Percentiles rank a stretch among this genome's conserved stretches.
Conservation (phyloP, 2,888 invertebrate species). For the Hirtodrosophila histrioides region DNA sequence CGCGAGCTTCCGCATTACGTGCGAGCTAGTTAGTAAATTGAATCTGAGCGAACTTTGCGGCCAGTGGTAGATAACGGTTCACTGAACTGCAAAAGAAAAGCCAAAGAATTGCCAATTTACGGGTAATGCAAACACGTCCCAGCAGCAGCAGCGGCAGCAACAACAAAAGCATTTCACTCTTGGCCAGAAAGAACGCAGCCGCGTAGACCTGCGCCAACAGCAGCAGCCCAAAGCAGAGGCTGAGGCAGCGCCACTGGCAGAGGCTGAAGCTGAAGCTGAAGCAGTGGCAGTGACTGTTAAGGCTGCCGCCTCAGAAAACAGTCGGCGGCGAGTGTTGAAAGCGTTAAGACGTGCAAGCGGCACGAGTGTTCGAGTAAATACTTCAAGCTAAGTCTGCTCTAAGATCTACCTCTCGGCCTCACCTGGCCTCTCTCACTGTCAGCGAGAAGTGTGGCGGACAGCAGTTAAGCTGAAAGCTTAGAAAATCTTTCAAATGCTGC, state of each 20-base stretch:
- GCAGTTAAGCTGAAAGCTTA: conserved; percentile 27
- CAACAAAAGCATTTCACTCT: conserved; percentile 22
- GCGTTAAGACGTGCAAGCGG: conserved; percentile 73
- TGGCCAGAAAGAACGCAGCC: conserved; percentile 17
- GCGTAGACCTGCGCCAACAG: conserved; percentile 2
- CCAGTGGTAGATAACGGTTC: conserved; percentile 56
- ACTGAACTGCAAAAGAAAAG: conserved; percentile 58
- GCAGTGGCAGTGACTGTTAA: conserved; percentile 6
- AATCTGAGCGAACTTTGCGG: conserved; percentile 35
- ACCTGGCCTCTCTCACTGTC: conserved; percentile 7
- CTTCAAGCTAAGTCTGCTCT: conserved; percentile 29
- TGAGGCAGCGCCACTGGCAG: conserved; percentile 15
- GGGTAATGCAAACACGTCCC: conserved; percentile 61
- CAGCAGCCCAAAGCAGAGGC: conserved; percentile 9
- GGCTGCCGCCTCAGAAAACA: conserved; percentile 52
- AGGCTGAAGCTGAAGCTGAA: conserved; percentile 6
- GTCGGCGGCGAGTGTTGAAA: conserved; percentile 81
- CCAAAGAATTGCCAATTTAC: conserved; percentile 49
- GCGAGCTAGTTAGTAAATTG: conserved; percentile 43
- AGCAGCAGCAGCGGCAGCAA: conserved; percentile 34
- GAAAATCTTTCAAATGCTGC: conserved; percentile 32
- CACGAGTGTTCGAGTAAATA: conserved; percentile 11
- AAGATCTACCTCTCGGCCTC: conserved; percentile 24
- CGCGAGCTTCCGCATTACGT: conserved; percentile 60
- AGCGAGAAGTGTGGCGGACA: conserved; percentile 37